These are phyloP conservation scores for Prosapia bicincta DNA, from an alignment of 2,888 invertebrate genomes.

Conservation along the genomic window DNA sequence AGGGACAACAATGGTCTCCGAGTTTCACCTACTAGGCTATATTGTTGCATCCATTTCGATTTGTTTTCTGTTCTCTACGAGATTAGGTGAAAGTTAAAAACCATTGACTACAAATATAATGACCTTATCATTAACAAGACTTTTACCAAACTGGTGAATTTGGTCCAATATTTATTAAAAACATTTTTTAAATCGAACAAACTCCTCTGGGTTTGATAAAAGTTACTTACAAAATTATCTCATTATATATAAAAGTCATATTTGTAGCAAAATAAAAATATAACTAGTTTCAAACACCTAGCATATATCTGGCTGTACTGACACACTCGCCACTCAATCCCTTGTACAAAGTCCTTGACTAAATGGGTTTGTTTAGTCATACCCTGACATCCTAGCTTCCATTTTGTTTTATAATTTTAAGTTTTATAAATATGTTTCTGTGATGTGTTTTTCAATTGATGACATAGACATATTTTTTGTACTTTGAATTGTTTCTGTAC, in stretches of 20 bases:
- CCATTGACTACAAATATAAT: no score
- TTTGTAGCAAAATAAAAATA: no score
- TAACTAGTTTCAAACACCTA: no score
- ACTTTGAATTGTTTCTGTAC: background rate
- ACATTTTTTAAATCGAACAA: no score
- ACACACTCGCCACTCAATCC: no score
- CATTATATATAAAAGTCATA: no score
- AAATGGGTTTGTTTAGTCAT: background rate
- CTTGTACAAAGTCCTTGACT: background rate
- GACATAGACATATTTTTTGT: background rate
- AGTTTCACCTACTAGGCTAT: background rate
- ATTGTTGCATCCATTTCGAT: background rate
- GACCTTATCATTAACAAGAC: no score
- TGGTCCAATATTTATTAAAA: no score
- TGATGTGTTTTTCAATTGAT: background rate
- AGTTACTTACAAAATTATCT: no score
- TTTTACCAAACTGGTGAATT: no score
- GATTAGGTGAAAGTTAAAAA: background rate
- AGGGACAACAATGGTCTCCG: background rate
- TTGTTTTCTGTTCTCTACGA: background rate
- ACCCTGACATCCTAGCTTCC: background rate
- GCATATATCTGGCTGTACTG: no score
- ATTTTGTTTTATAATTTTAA: background rate
- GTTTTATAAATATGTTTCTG: background rate
- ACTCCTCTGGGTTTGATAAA: no score